Percentiles rank a stretch among this genome's conserved stretches.
These are phyloP conservation scores for Leptopilina syphax DNA, from an alignment of 2,888 invertebrate genomes.

Conservation along the genomic window DNA sequence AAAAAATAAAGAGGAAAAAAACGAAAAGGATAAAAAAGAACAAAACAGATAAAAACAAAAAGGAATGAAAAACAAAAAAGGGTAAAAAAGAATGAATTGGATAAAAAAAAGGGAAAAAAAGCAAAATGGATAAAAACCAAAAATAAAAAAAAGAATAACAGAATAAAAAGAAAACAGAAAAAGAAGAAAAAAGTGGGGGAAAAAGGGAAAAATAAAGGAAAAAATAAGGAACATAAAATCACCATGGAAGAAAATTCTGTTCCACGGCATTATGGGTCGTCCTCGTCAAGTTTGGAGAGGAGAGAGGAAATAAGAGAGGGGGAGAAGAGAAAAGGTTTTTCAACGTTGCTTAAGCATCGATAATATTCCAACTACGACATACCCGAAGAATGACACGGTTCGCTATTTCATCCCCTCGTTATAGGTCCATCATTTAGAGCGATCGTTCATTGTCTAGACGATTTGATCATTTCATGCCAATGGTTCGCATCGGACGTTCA, in stretches of 20 bases:
- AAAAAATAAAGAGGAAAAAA: too few species aligned
- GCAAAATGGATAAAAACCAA: too few species aligned
- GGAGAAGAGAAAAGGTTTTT: constrained; percentile 19
- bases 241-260: not conserved
- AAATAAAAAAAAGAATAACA: too few species aligned
- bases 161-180: too few species aligned
- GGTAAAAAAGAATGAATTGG: too few species aligned
- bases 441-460: constrained; percentile 44
- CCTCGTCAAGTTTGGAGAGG: too few species aligned
- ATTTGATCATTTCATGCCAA: constrained; percentile 41
- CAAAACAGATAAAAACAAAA: too few species aligned
- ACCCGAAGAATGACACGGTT: constrained; percentile 18
- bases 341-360: constrained; percentile 29
- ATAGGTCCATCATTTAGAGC: constrained; percentile 25
- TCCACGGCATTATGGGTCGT: constrained; percentile 19
- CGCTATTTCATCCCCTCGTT: constrained; percentile 34
- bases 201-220: not conserved
- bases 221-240: not conserved
- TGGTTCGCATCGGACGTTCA: constrained; percentile 36
- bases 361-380: constrained; percentile 2
- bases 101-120: too few species aligned
- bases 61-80: too few species aligned
- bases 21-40: too few species aligned
- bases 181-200: too few species aligned
- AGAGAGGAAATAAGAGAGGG: too few species aligned